A percentile compares a stretch with the other conserved stretches of the same genome.
These are phyloP conservation scores for Venturia canescens DNA, from an alignment of 1,140 invertebrate species.

Conservation along the genomic window DNA sequence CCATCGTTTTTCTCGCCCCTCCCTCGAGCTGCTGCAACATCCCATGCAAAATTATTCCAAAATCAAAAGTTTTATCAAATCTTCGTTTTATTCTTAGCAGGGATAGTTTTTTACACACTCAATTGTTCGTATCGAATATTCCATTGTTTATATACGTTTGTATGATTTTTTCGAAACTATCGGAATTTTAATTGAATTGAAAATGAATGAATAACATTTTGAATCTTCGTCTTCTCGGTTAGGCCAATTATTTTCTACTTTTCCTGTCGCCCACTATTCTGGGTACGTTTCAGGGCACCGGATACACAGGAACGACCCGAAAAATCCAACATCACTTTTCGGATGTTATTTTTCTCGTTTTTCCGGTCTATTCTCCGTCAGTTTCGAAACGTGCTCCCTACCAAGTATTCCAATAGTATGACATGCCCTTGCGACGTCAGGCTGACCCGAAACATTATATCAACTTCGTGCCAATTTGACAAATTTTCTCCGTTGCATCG, in stretches of 20 bases:
- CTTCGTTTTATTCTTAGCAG: constrained; percentile 46
- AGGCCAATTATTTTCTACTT: constrained; percentile 16
- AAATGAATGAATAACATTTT: not conserved
- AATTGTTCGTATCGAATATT: not conserved
- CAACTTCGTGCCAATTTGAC: no score
- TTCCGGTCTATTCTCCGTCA: constrained; percentile 6
- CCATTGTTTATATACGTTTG: constrained; percentile 36
- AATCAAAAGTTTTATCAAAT: constrained; percentile 28
- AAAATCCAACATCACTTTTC: not conserved
- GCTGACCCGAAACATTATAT: constrained; percentile 18
- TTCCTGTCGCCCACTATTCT: constrained; percentile 50
- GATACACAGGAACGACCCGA: not conserved
- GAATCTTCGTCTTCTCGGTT: constrained; percentile 51
- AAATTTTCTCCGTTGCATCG: no score
- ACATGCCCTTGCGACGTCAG: constrained; percentile 29
- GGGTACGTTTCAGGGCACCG: constrained; percentile 9
- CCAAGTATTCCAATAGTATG: constrained; percentile 36
- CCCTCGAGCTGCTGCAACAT: constrained; percentile 64
- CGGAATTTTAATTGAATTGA: constrained; percentile 14
- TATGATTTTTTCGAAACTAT: constrained; percentile 43
- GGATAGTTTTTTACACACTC: not conserved
- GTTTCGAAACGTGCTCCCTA: constrained; percentile 39
- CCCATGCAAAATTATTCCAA: constrained; percentile 58
- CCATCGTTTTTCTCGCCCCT: constrained; percentile 7
- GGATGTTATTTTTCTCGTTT: not conserved